Base-by-base conservation (phyloP, 2,113 vertebrate genomes). In the Sterrhoptilus dennistouni region DNA sequence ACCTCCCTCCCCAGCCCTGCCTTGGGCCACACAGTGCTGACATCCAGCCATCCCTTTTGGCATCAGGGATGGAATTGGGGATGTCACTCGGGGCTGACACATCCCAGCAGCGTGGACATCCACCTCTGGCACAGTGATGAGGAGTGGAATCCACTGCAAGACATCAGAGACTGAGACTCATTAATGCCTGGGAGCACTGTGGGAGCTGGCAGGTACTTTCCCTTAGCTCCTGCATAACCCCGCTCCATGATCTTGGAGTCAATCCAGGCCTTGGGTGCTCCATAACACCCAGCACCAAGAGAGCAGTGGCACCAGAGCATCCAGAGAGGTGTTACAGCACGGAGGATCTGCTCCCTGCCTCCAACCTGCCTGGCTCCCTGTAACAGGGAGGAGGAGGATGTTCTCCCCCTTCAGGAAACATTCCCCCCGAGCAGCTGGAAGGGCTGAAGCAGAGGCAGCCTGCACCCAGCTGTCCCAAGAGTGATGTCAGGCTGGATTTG, bases 151-250 rank as follows among this genome's bases (percentile, higher is more conserved):
- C 36, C 31, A 80, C 81, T 86, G 87, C 80, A 47, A 28, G 66
- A 61, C 86, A 61, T 89, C 89, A 88, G 79, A 45, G 82, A 88
- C 61, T 12, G 33, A 49, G 66, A 77, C 91, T 64, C 76, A 69
- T 90, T 61, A 86, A 69, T 75, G 83, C 36, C 83, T 92, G 85
- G 90, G 61, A 80, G 70, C 93, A 61, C 79, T 81, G 56, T n/a
- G 38, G 40, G 22, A 0, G 19, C 86, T 57, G 89, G 57, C 89
- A 92, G 91, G 25, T 35, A 35, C 63, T 60, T 65, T 64, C 79
- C 64, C 74, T 70, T 70, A 61, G 53, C 54, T 82, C 19, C 91
- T 74, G 79, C 63, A 20, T 68, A 19, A 24, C 59, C 76, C 76
- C 95, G 81, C 45, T 23, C 31, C 0, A 1, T 20, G 59, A 29